A percentile compares a stretch with the other conserved stretches of the same genome.
Conservation (phyloP, 2,113 vertebrate genomes). For the Chaetorhynchus papuensis region DNA sequence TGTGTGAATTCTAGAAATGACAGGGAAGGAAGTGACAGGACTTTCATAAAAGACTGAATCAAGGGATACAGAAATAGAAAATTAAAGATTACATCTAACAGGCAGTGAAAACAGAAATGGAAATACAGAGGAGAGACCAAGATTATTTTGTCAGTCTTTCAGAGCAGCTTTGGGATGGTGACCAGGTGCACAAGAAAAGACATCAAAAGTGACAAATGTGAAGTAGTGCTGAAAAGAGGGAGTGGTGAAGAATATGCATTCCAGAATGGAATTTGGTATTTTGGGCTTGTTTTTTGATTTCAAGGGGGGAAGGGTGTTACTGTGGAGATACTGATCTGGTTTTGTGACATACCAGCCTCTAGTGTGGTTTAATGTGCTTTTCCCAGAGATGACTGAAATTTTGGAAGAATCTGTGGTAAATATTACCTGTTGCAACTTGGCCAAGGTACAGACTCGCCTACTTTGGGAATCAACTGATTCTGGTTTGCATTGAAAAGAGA, state of each 20-base stretch:
- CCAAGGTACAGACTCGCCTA: fast-evolving
- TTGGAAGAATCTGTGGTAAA: background rate
- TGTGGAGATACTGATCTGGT: background rate
- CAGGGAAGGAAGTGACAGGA: background rate
- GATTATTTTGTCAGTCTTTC: background rate
- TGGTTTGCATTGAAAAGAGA: background rate
- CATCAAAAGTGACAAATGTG: background rate
- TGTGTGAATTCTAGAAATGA: background rate
- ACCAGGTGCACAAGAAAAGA: background rate
- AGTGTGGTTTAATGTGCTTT: background rate
- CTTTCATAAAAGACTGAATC: background rate
- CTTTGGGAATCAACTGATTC: background rate
- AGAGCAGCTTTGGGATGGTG: background rate
- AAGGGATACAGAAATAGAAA: background rate
- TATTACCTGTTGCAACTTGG: background rate
- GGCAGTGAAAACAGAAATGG: background rate
- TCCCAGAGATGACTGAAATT: background rate
- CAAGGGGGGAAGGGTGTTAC: background rate
- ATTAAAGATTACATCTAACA: background rate
- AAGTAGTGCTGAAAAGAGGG: background rate
- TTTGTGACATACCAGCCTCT: background rate
- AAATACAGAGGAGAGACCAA: background rate
- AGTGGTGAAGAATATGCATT: background rate
- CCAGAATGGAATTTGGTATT: background rate
- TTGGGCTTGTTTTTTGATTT: background rate